Base-by-base conservation (phyloP, 2,113 vertebrate genomes). In the Hydropotes inermis region DNA sequence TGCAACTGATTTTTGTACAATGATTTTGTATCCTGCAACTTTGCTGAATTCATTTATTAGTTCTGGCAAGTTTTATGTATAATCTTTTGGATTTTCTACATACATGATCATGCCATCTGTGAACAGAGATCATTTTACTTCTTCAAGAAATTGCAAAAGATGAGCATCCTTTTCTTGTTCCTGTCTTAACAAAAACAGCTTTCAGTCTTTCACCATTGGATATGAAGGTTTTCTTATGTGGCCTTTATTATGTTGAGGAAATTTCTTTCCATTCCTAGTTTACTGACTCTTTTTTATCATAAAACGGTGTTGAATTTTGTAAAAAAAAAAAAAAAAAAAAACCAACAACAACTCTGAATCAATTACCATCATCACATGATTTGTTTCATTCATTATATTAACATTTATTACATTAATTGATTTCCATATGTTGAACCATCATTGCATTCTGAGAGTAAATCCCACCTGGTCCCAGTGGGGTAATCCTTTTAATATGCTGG, bases 291-390 rank as follows among this genome's bases (percentile, higher is more conserved):
- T 85, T 85, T 85, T 85, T 70, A 58, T 58, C 14, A 58, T 57
- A 58, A 58, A 85, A 4, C 1, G 7, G 54, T 39, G 54, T 84
- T 84, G n/a, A 84, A 57, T 57, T 57, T 84, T 84, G 54, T 39
- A n/a, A n/a, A n/a, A n/a, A 67, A n/a, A n/a, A 25, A 9, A 25
- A 55, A 25, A 25, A n/a, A 19, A 17, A 2, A 17, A 4, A n/a
- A n/a, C n/a, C n/a, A n/a, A n/a, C n/a, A n/a, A n/a, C n/a, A n/a
- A 3, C 21, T 16, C 19, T 55, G n/a, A 84, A 39, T 57, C 52
- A 39, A 2, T 52, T 23, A n/a, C 6, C n/a, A 39, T 84, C 15
- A 84, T 57, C 54, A 17, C 0, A 0, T 16, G 1, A 27, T 39
- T 57, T 84, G 13, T 36, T 84, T 57, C n/a, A 36, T 39, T 84